Percentiles rank a stretch among this genome's conserved stretches.
Evolutionary conservation across 2,888 invertebrate species (phyloP).

Genomic region (Brassicogethes aeneus): DNA sequence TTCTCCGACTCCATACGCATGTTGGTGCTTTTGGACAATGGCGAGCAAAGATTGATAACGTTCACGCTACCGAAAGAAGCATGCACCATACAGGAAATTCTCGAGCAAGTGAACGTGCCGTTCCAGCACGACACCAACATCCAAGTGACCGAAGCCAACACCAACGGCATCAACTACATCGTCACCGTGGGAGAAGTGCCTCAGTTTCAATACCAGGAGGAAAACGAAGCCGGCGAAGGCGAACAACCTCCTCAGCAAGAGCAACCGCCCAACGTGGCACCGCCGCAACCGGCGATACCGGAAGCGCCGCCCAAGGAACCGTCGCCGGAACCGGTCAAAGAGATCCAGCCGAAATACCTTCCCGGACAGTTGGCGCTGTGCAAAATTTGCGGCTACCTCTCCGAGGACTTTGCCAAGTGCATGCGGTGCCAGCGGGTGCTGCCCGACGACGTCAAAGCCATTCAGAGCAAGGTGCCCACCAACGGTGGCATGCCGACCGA

Average conservation of each 20-base stretch:
- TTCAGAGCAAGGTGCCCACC: constrained; percentile 32
- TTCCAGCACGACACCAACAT: constrained; percentile 63
- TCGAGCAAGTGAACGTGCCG: constrained; percentile 68
- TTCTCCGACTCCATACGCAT: constrained; percentile 65
- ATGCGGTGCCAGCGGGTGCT: constrained; percentile 63
- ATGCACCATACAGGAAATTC: constrained; percentile 71
- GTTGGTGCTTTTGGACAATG: constrained; percentile 67
- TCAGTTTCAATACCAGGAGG: constrained; percentile 8
- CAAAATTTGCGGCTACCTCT: constrained; percentile 69
- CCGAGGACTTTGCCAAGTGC: constrained; percentile 71
- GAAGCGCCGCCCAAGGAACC: constrained; percentile 31
- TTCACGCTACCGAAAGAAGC: constrained; percentile 75
- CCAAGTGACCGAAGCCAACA: constrained; percentile 64
- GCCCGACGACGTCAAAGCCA: constrained; percentile 59
- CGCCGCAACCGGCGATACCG: constrained; percentile 4
- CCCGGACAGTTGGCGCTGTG: constrained; percentile 73
- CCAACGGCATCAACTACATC: constrained; percentile 69
- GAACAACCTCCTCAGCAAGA: constrained; percentile 6
- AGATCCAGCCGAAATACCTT: constrained; percentile 48
- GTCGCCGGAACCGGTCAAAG: constrained; percentile 46
- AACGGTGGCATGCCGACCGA: constrained; percentile 1
- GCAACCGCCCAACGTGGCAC: constrained; percentile 9
- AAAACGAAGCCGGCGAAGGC: too few relatives aligned
- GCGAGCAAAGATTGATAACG: constrained; percentile 73
- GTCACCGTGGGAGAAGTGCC: constrained; percentile 54